Evolutionary conservation across 2,888 invertebrate genomes (phyloP).

Genomic region (Rapana venosa): DNA sequence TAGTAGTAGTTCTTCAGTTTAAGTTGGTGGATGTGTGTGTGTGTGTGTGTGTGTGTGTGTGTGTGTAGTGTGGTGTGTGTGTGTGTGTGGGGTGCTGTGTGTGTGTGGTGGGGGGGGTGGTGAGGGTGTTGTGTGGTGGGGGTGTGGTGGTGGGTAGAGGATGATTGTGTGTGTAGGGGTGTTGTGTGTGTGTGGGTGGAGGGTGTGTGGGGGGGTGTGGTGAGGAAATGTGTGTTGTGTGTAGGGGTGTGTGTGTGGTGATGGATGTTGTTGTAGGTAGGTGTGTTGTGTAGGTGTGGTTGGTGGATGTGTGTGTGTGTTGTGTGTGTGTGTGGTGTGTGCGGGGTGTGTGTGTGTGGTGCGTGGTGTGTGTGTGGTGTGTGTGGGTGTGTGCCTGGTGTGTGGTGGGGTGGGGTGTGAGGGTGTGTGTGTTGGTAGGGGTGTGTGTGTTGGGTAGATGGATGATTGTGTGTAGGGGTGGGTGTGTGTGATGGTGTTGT

Average conservation of each 20-base stretch:
- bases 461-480: too few species aligned
- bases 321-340: neutral
- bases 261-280: neutral
- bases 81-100: neutral
- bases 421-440: neutral
- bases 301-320: neutral
- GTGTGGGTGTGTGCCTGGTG: neutral
- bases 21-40: too few species aligned
- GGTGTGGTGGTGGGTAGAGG: neutral
- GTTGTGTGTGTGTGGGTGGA: neutral
- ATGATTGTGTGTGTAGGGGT: neutral
- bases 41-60: neutral
- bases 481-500: slow-evolving; percentile 43
- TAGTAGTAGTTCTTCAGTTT: too few species aligned
- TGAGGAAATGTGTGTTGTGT: too few species aligned
- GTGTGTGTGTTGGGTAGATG: neutral
- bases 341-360: too few species aligned
- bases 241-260: neutral
- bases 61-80: slow-evolving; percentile 60
- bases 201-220: neutral
- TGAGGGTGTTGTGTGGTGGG: slow-evolving; percentile 46
- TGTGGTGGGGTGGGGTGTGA: slow-evolving; percentile 57
- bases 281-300: neutral
- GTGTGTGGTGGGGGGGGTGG: slow-evolving; percentile 55
- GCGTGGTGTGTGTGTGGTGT: slow-evolving; percentile 58